Percentiles rank a stretch among this genome's conserved stretches.
These are phyloP conservation scores for Mythimna impura DNA, from an alignment of 2,888 invertebrate species.

Conservation along the genomic window DNA sequence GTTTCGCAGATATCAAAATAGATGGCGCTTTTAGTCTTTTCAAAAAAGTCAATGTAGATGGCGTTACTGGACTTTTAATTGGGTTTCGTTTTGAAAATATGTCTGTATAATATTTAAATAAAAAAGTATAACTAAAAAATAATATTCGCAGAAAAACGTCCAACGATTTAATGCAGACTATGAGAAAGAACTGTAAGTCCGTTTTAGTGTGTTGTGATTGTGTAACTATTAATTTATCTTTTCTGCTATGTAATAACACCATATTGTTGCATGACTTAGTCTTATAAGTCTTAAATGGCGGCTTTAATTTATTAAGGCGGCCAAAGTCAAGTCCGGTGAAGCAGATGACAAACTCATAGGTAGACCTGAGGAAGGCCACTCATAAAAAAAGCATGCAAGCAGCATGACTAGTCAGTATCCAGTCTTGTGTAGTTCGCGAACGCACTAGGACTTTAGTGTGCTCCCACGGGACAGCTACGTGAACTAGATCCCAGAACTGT, in stretches of 20 bases:
- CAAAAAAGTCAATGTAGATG: conserved; percentile 22
- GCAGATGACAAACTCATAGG: no score
- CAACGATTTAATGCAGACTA: conserved; percentile 89
- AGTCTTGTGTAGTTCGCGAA: no score
- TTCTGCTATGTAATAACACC: neutral
- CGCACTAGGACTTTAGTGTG: no score
- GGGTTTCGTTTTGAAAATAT: neutral
- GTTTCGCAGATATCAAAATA: neutral
- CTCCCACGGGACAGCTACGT: no score
- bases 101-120: conserved; percentile 57
- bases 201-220: conserved; percentile 89
- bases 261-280: conserved; percentile 10
- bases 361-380: no score
- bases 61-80: conserved; percentile 9
- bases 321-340: no score
- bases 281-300: no score
- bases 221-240: conserved; percentile 46
- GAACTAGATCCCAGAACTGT: no score
- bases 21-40: conserved; percentile 58
- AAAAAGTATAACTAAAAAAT: conserved; percentile 62
- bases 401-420: no score
- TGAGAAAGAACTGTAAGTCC: conserved; percentile 87
- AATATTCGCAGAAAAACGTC: conserved; percentile 88
- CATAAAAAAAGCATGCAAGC: no score
- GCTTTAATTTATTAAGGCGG: no score